Percentiles rank a stretch among this genome's conserved stretches.
Conservation (phyloP, 2,888 invertebrate species). For the Lucinisca nassula region DNA sequence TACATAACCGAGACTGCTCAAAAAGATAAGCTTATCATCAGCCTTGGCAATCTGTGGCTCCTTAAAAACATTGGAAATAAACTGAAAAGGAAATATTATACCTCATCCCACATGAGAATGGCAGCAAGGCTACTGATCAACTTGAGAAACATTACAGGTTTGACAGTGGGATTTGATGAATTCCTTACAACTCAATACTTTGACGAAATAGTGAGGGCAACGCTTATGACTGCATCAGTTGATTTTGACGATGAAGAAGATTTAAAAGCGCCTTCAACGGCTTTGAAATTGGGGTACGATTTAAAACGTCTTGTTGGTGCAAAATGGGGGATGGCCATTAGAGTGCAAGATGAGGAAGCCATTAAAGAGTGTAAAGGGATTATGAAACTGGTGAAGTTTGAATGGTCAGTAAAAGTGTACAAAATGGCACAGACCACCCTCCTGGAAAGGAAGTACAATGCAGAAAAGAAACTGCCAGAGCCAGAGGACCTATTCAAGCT, state of each 20-base stretch:
- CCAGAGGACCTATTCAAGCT: not conserved
- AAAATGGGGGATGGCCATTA: conserved; percentile 42
- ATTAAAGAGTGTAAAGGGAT: conserved; percentile 22
- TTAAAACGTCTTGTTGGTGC: conserved; percentile 28
- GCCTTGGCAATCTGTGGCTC: conserved; percentile 58
- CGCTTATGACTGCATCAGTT: conserved; percentile 21
- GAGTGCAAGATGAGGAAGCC: not conserved
- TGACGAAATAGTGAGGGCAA: conserved; percentile 21
- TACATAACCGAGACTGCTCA: not conserved
- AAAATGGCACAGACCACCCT: conserved; percentile 29
- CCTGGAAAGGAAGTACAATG: not conserved
- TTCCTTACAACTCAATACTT: conserved; percentile 48
- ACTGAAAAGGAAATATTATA: too few species aligned
- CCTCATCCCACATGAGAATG: too few species aligned
- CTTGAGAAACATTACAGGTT: too few species aligned
- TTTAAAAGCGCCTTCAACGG: conserved; percentile 27
- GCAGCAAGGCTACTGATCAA: too few species aligned
- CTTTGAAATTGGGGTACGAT: conserved; percentile 48
- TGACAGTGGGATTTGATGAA: too few species aligned
- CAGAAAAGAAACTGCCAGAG: not conserved
- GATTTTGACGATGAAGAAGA: conserved; percentile 35
- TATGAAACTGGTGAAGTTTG: conserved; percentile 41
- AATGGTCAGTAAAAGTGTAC: conserved; percentile 33
- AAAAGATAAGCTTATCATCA: not conserved
- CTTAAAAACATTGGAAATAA: conserved; percentile 51